phyloP scores from a whole-genome alignment of 2,113 vertebrate genomes.

The Mobula birostris region DNA sequence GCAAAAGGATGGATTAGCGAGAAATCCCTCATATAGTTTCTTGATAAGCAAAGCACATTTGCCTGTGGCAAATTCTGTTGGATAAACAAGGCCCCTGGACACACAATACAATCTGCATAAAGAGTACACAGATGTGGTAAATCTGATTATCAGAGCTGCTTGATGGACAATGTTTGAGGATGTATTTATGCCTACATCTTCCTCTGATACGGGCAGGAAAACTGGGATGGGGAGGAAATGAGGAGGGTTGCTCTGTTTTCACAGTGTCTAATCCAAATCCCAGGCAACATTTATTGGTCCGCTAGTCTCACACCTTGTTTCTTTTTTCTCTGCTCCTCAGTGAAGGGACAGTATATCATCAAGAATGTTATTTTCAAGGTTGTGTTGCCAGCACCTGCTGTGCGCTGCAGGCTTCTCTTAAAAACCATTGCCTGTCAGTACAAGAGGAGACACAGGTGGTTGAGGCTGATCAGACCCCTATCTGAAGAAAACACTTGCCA shows the following conservation, averaged over 20 bases:
- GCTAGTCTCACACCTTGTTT: neutral
- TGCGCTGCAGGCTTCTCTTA: slow-evolving; percentile 26
- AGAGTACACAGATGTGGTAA: neutral
- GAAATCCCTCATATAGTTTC: slow-evolving; percentile 30
- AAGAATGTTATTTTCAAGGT: slow-evolving; percentile 29
- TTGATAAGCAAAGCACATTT: slow-evolving; percentile 16
- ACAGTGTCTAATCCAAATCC: slow-evolving; percentile 32
- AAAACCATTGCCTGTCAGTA: slow-evolving; percentile 30
- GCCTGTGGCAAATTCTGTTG: slow-evolving; percentile 28
- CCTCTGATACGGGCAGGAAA: slow-evolving; percentile 10
- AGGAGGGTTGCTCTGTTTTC: neutral
- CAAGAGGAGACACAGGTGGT: slow-evolving; percentile 36
- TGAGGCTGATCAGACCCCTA: slow-evolving; percentile 34
- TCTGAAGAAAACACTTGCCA: slow-evolving; percentile 34
- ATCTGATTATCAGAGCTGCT: neutral
- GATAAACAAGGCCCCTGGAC: slow-evolving; percentile 22
- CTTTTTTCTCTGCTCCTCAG: neutral
- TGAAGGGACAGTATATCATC: slow-evolving; percentile 17
- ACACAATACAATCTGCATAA: slow-evolving; percentile 26
- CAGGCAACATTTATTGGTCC: slow-evolving; percentile 7
- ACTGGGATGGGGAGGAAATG: neutral
- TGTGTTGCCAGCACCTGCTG: slow-evolving; percentile 26
- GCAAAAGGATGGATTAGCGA: slow-evolving; percentile 14
- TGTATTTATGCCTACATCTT: neutral
- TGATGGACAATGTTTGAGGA: neutral